phyloP scores from a whole-genome alignment of 92 coral and sea anemone genomes.

The Scolanthus callimorphus region DNA sequence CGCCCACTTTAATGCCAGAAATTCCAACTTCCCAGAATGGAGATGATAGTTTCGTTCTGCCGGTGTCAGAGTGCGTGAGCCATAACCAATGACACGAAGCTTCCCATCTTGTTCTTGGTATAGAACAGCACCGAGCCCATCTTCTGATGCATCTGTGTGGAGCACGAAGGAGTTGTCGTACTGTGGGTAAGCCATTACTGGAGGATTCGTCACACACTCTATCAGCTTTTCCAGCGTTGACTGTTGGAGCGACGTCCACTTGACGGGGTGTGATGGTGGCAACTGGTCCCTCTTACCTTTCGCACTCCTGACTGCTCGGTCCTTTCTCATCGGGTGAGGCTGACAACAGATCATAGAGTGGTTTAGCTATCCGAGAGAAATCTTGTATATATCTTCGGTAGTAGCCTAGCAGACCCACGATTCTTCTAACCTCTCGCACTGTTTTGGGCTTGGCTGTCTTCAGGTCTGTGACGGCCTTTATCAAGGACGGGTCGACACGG shows the following conservation, averaged over 20 bases:
- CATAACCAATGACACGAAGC: not conserved
- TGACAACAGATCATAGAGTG: not conserved
- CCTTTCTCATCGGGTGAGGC: not conserved
- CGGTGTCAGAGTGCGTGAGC: not conserved
- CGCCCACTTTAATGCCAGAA: conserved; percentile 48
- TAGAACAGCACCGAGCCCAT: not conserved
- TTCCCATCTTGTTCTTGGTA: not conserved
- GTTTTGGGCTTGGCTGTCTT: conserved; percentile 17
- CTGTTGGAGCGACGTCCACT: not conserved
- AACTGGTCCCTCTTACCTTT: not conserved
- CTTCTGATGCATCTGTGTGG: not conserved
- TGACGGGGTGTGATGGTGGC: not conserved
- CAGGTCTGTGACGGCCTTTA: conserved; percentile 11
- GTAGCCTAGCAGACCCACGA: conserved; percentile 24
- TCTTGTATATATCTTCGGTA: conserved; percentile 15
- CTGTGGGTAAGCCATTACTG: not conserved
- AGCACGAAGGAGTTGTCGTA: not conserved
- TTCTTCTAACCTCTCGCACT: conserved; percentile 21
- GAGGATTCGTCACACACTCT: not conserved
- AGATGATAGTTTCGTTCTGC: not conserved
- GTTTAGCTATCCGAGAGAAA: conserved; percentile 8
- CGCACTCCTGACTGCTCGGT: not conserved
- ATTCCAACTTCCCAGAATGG: conserved; percentile 3
- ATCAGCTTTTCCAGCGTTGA: not conserved
- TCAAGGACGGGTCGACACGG: conserved; percentile 6